These are phyloP conservation scores for Rhizoglyphus robini DNA, from an alignment of 1,140 invertebrate genomes.

Conservation along the genomic window DNA sequence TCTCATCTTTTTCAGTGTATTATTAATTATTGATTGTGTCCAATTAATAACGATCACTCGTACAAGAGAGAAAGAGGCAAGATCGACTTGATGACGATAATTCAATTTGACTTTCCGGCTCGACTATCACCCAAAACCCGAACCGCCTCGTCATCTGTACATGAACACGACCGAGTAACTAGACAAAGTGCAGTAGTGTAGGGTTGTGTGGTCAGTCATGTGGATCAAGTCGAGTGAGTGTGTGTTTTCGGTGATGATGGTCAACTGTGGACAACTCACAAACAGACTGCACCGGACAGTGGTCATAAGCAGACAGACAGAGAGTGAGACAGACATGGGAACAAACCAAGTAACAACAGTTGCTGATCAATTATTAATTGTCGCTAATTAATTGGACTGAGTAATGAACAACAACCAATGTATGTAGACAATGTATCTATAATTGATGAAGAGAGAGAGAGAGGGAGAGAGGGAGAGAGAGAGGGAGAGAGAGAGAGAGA, in stretches of 20 bases:
- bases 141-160: neutral
- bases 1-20: too few relatives aligned
- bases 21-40: too few relatives aligned
- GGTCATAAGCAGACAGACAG: neutral
- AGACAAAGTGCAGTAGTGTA: too few relatives aligned
- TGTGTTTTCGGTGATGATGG: too few relatives aligned
- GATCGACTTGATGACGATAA: too few relatives aligned
- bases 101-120: neutral
- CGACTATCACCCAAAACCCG: neutral
- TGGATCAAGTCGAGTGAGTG: neutral
- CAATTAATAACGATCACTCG: too few relatives aligned
- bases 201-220: neutral
- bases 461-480: conserved; percentile 10
- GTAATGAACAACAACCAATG: neutral
- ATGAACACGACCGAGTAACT: neutral
- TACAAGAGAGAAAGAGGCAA: too few relatives aligned
- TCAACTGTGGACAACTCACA: neutral
- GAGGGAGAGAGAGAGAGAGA: conserved; percentile 12
- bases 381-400: too few relatives aligned
- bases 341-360: neutral
- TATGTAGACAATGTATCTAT: neutral
- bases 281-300: neutral
- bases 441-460: neutral
- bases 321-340: neutral
- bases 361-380: neutral